Base-by-base conservation (phyloP, 1,140 invertebrate species). In the Rhopalosiphum padi region DNA sequence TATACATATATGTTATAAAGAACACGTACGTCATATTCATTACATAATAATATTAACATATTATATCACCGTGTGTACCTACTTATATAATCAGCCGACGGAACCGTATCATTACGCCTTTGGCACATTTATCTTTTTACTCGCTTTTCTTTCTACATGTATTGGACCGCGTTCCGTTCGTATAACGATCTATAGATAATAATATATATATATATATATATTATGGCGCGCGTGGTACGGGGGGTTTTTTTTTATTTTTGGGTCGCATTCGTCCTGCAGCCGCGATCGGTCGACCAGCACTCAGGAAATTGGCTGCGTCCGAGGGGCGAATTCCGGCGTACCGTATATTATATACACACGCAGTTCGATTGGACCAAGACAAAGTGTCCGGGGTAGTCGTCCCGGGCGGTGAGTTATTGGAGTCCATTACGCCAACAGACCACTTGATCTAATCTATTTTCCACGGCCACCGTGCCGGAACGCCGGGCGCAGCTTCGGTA, bases 391-490 rank as follows among this genome's bases (percentile, higher is more conserved):
- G 82, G 77, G n/a, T 68, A 68, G 60, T 82, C 43, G 43, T 35
- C 41, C 41, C 46, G 25, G 60, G 43, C 55, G 90, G 91, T 93
- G 91, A 93, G 48, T 93, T 93, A 93, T 93, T 51, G 91, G 48
- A 93, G 91, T 86, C 77, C 91, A 93, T 93, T 93, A 93, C 91
- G 91, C 43, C 82, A 93, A 93, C 91, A 93, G 91, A 93, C 91
- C 91, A 93, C 91, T 93, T 93, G 91, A 93, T 93, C 91, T 93
- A 93, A 93, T 93, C 91, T 93, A 93, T 93, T 93, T 93, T 93
- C 91, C 91, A 93, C 82, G 91, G 91, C 48, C 77, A 93, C 91
- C 48, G 91, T 93, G 91, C 91, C 91, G 91, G 91, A 93, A 93
- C 91, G 91, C 22, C 89, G 37, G 89, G 35, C 89, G 21, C 89